Base-by-base conservation (phyloP, 2,113 vertebrate species). In the Hucho hucho region DNA sequence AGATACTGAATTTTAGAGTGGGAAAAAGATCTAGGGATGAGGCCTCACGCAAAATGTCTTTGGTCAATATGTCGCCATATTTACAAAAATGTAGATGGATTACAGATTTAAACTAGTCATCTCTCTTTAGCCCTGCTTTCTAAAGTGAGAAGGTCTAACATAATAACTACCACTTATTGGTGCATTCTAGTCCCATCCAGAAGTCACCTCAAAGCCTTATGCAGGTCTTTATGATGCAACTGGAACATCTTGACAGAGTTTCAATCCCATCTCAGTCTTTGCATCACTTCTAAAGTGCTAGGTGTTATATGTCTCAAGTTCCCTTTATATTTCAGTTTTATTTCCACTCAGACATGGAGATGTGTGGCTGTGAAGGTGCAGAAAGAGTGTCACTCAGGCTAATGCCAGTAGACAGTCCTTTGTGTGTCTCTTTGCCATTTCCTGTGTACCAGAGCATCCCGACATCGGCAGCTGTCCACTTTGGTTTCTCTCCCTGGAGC, bases 401-500 rank as follows among this genome's bases (percentile, higher is more conserved):
- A 91, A 91, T 88, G 81, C 65, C 73, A 26, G 65, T 69, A 29
- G 89, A 90, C 90, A 90, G 85, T 79, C 75, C 47, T 76, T 79
- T 79, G 82, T 79, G 82, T 83, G 81, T 89, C 85, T 87, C 79
- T 88, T 87, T 87, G 87, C 86, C 79, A 77, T 80, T 90, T 91
- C 86, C 87, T 86, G 73, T 87, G 85, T 80, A 77, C 82, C 59
- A 63, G 80, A 76, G 79, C 80, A 65, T 79, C 79, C 84, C 81
- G 78, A 90, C 89, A 86, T 90, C 82, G 84, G 85, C 89, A 90
- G 87, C 89, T 91, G 90, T 89, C 90, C 81, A 29, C 83, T 87
- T 81, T 9, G 26, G 49, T 92, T 88, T 85, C 82, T 46, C 70
- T 90, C 84, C 85, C 87, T 7, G 12, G 77, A 76, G 86, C 81